These are phyloP conservation scores for Aphidius colemani DNA, from an alignment of 2,888 invertebrate species.

Conservation along the genomic window DNA sequence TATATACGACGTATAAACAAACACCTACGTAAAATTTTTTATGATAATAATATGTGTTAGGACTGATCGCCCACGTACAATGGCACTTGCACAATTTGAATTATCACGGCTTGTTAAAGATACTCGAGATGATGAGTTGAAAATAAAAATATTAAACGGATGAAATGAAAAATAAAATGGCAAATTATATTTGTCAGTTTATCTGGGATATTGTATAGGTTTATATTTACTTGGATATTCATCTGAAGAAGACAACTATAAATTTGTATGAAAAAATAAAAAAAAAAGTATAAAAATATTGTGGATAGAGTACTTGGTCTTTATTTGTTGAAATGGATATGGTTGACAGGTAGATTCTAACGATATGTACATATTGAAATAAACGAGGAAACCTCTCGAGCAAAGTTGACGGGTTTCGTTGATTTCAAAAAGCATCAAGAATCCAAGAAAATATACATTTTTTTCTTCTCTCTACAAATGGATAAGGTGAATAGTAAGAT, in stretches of 20 bases:
- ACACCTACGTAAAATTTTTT: background rate
- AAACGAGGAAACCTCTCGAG: constrained; percentile 29
- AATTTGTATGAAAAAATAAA: too few relatives aligned
- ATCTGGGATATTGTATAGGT: too few relatives aligned
- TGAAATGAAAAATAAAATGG: too few relatives aligned
- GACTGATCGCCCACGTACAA: background rate
- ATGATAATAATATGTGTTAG: background rate
- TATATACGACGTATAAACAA: too few relatives aligned
- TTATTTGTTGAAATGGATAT: constrained; percentile 31
- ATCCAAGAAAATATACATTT: background rate
- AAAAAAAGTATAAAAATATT: too few relatives aligned
- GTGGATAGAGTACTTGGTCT: too few relatives aligned
- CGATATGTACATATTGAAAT: constrained; percentile 48
- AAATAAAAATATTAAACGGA: too few relatives aligned
- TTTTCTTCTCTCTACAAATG: too few relatives aligned
- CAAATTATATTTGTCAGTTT: too few relatives aligned
- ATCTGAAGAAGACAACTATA: too few relatives aligned
- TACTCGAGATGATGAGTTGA: constrained; percentile 28
- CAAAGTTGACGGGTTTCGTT: background rate
- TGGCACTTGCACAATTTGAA: constrained; percentile 37
- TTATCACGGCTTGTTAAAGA: constrained; percentile 46
- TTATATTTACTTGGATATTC: too few relatives aligned
- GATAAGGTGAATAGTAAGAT: background rate
- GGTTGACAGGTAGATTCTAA: constrained; percentile 43
- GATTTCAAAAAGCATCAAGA: background rate